Evolutionary conservation across 1,140 invertebrate species (phyloP).

Genomic region (Leptopilina clavipes): DNA sequence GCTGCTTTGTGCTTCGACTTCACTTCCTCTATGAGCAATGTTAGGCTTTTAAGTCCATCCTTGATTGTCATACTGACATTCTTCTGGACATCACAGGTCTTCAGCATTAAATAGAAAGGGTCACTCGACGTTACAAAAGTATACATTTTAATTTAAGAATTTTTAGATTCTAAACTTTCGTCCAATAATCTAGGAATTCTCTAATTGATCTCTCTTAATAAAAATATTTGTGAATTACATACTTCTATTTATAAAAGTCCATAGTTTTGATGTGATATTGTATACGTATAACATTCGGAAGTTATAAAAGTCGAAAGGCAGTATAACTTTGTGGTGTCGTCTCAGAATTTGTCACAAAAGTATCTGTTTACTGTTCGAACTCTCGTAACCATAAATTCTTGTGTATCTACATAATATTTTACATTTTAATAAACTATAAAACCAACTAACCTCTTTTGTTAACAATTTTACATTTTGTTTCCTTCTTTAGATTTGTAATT

Average conservation of each 20-base stretch:
- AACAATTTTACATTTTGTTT: background rate
- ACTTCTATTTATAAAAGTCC: background rate
- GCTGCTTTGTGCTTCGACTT: too few species aligned
- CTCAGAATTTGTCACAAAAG: constrained; percentile 19
- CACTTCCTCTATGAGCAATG: too few species aligned
- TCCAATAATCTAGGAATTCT: too few species aligned
- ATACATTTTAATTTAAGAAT: too few species aligned
- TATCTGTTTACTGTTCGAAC: constrained; percentile 3
- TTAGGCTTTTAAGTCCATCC: too few species aligned
- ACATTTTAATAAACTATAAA: constrained; percentile 18
- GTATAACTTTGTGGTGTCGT: constrained; percentile 11
- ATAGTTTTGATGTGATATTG: background rate
- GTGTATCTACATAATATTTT: background rate
- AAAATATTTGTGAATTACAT: background rate
- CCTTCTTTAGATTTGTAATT: background rate
- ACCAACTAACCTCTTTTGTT: background rate
- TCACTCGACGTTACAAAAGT: too few species aligned
- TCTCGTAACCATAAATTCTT: constrained; percentile 14
- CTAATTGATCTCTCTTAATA: too few species aligned
- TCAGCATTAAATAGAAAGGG: too few species aligned
- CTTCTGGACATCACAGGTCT: too few species aligned
- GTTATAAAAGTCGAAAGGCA: constrained; percentile 5
- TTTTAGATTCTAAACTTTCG: too few species aligned
- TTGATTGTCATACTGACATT: too few species aligned
- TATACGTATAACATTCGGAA: background rate